Evolutionary conservation across 2,888 invertebrate genomes (phyloP).

Genomic region (Eristalis intricaria): DNA sequence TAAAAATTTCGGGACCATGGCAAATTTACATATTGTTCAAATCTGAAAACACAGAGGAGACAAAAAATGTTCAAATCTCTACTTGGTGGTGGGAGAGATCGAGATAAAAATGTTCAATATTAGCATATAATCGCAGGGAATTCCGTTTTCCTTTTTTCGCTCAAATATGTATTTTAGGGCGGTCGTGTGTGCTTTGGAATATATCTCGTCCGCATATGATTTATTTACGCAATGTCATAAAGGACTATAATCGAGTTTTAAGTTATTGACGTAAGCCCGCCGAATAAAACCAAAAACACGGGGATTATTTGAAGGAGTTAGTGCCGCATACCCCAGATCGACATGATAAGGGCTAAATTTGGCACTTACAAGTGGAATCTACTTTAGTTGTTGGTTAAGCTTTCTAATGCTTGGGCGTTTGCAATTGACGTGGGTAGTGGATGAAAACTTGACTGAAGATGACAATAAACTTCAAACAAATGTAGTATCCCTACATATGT

Average conservation of each 20-base stretch:
- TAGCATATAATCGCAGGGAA: slow-evolving; percentile 44
- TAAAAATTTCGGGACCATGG: slow-evolving; percentile 27
- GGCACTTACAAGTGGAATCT: neutral
- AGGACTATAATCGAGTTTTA: slow-evolving; percentile 40
- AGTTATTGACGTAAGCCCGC: slow-evolving; percentile 16
- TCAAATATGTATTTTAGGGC: slow-evolving; percentile 6
- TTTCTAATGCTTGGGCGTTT: neutral
- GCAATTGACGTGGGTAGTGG: neutral
- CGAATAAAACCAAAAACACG: neutral
- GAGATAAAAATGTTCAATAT: slow-evolving; percentile 53
- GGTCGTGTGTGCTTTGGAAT: slow-evolving; percentile 7
- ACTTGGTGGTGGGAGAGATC: slow-evolving; percentile 7
- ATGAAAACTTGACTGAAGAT: neutral
- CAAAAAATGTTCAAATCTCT: slow-evolving; percentile 36
- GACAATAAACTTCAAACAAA: neutral
- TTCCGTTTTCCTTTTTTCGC: slow-evolving; percentile 7
- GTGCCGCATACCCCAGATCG: neutral
- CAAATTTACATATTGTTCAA: slow-evolving; percentile 58
- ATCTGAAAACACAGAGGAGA: slow-evolving; percentile 18
- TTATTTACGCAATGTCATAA: slow-evolving; percentile 34
- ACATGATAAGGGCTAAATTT: neutral
- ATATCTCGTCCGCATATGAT: slow-evolving; percentile 30
- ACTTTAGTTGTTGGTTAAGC: slow-evolving; percentile 1
- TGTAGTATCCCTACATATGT: neutral
- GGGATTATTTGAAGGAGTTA: slow-evolving; percentile 14